Percentiles rank a stretch among this genome's conserved stretches.
Conservation (phyloP, 2,888 invertebrate species). For the Phortica magna region DNA sequence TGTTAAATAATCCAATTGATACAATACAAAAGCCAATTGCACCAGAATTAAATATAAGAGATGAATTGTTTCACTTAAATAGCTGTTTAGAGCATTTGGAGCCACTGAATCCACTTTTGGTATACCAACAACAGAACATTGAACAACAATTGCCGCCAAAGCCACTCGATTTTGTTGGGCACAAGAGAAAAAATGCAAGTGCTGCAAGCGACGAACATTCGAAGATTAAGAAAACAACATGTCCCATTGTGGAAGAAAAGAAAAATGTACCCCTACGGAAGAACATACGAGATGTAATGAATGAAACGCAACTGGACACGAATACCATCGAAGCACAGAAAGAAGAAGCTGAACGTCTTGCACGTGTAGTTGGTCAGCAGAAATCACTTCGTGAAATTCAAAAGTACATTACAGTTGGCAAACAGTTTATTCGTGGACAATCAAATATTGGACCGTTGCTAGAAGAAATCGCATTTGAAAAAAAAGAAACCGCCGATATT, state of each 20-base stretch:
- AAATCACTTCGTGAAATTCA: constrained; percentile 89
- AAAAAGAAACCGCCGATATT: neutral
- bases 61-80: neutral
- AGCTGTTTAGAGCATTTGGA: neutral
- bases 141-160: constrained; percentile 40
- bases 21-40: neutral
- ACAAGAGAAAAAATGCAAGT: constrained; percentile 21
- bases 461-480: neutral
- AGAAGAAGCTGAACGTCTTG: constrained; percentile 93
- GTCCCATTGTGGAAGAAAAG: constrained; percentile 64
- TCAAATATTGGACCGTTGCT: neutral
- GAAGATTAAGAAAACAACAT: constrained; percentile 49
- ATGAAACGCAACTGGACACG: constrained; percentile 94
- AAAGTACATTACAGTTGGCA: constrained; percentile 84
- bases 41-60: neutral
- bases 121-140: constrained; percentile 49
- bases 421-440: constrained; percentile 82
- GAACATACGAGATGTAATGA: constrained; percentile 95
- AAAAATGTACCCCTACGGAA: constrained; percentile 83
- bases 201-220: constrained; percentile 53
- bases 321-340: constrained; percentile 94
- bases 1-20: neutral
- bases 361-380: constrained; percentile 91
- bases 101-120: neutral
- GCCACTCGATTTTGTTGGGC: neutral